These are phyloP conservation scores for Fissipunctia ypsillon DNA, from an alignment of 2,888 invertebrate species.

Conservation along the genomic window DNA sequence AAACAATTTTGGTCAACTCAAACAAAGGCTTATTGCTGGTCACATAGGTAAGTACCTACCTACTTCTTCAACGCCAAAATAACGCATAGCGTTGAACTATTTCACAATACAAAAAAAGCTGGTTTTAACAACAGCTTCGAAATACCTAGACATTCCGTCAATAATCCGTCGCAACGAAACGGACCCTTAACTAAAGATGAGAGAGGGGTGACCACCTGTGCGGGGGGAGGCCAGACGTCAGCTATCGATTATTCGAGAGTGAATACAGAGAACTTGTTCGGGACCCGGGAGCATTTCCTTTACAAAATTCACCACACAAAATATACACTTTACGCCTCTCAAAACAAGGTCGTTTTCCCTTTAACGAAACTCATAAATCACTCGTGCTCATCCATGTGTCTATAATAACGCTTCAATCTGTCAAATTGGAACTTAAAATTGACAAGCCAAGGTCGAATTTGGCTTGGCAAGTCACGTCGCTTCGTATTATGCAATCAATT, in stretches of 20 bases:
- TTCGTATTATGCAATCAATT: slow-evolving; percentile 77
- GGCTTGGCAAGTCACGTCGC: slow-evolving; percentile 57
- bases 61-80: no score
- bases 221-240: slow-evolving; percentile 87
- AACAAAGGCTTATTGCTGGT: no score
- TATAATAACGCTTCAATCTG: slow-evolving; percentile 75
- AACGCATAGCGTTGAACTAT: not conserved
- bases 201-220: slow-evolving; percentile 81
- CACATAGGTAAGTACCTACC: no score
- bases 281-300: slow-evolving; percentile 82
- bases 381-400: slow-evolving; percentile 79
- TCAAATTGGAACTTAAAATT: slow-evolving; percentile 73
- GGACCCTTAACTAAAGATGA: slow-evolving; percentile 72
- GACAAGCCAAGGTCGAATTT: slow-evolving; percentile 69
- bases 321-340: slow-evolving; percentile 73
- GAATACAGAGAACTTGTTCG: slow-evolving; percentile 82
- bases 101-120: not conserved
- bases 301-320: slow-evolving; percentile 70
- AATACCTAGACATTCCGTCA: not conserved
- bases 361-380: slow-evolving; percentile 76
- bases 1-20: no score
- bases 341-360: slow-evolving; percentile 72
- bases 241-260: slow-evolving; percentile 90
- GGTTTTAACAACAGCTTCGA: not conserved
- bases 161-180: slow-evolving; percentile 58